Percentiles rank a stretch among this genome's conserved stretches.
These are phyloP conservation scores for Salmo trutta DNA, from an alignment of 2,797 vertebrate species.

Conservation along the genomic window DNA sequence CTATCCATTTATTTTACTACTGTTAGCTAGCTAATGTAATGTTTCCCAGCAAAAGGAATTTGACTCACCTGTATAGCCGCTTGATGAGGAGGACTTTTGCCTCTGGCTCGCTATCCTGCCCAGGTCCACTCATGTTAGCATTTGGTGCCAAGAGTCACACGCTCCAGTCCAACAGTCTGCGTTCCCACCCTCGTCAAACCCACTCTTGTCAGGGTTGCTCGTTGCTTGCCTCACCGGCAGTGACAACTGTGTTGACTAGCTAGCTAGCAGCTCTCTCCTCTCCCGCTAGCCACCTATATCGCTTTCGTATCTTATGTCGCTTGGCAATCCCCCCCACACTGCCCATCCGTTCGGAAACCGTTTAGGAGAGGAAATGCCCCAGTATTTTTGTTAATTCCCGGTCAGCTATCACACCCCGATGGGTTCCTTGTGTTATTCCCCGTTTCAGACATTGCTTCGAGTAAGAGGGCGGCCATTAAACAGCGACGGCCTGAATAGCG, in stretches of 20 bases:
- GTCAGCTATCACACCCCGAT: constrained; percentile 72
- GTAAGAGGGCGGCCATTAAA: constrained; percentile 73
- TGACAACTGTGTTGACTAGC: constrained; percentile 66
- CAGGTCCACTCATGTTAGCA: constrained; percentile 87
- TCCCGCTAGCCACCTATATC: constrained; percentile 46
- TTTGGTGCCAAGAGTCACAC: constrained; percentile 50
- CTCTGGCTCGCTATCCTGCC: constrained; percentile 89
- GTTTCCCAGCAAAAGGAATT: not conserved
- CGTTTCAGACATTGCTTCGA: constrained; percentile 60
- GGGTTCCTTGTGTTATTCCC: constrained; percentile 67
- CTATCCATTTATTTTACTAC: not conserved
- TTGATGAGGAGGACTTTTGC: constrained; percentile 94
- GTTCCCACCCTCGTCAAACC: constrained; percentile 25
- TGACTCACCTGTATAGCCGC: constrained; percentile 87
- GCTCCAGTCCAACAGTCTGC: constrained; percentile 32
- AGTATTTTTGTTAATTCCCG: constrained; percentile 35
- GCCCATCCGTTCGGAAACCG: constrained; percentile 70
- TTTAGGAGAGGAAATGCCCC: constrained; percentile 63
- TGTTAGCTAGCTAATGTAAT: not conserved
- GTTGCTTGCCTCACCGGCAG: constrained; percentile 35
- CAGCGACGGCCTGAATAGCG: constrained; percentile 57
- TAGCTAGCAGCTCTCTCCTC: constrained; percentile 36
- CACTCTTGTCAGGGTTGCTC: constrained; percentile 52
- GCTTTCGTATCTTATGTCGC: constrained; percentile 58
- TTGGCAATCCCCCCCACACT: constrained; percentile 64